Percentiles rank a stretch among this genome's conserved stretches.
Conservation (phyloP, 1,140 invertebrate genomes). For the Aethina tumida region DNA sequence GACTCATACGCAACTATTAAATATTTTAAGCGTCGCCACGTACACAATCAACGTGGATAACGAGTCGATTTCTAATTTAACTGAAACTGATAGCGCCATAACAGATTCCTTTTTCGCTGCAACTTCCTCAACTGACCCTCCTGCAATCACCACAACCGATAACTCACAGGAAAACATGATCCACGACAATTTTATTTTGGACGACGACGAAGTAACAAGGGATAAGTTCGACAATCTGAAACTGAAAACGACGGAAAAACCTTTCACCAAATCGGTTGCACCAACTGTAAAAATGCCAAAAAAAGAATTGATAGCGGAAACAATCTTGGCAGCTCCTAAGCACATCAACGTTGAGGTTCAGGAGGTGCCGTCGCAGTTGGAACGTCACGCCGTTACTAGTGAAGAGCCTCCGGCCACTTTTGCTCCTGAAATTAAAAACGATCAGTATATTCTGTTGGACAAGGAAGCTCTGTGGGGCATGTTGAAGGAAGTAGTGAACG, state of each 20-base stretch:
- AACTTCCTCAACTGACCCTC: conserved; percentile 3
- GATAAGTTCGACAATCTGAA: background rate
- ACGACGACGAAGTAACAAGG: conserved; percentile 9
- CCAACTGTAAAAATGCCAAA: conserved; percentile 1
- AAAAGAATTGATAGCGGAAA: conserved; percentile 2
- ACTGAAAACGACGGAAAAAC: conserved; percentile 25
- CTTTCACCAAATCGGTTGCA: conserved; percentile 4
- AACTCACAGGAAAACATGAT: conserved; percentile 4
- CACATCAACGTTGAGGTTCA: conserved; percentile 46
- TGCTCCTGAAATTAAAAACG: conserved; percentile 43
- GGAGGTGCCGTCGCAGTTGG: conserved; percentile 34
- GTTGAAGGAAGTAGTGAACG: conserved; percentile 42
- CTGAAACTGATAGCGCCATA: conserved; percentile 13
- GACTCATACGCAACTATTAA: conserved; percentile 13
- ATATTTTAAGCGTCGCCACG: conserved; percentile 22
- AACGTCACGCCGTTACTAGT: conserved; percentile 8
- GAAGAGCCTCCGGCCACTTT: conserved; percentile 35
- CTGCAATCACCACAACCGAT: background rate
- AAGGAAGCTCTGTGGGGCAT: conserved; percentile 49
- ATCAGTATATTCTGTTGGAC: conserved; percentile 44
- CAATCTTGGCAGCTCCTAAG: conserved; percentile 27
- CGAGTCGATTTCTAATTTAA: conserved; percentile 20
- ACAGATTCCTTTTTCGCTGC: background rate
- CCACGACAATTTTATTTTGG: conserved; percentile 10
- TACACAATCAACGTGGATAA: conserved; percentile 27